Evolutionary conservation across 2,113 vertebrate species (phyloP), one percentile per base, ranked within the genome.

Genomic region (Scomber japonicus): DNA sequence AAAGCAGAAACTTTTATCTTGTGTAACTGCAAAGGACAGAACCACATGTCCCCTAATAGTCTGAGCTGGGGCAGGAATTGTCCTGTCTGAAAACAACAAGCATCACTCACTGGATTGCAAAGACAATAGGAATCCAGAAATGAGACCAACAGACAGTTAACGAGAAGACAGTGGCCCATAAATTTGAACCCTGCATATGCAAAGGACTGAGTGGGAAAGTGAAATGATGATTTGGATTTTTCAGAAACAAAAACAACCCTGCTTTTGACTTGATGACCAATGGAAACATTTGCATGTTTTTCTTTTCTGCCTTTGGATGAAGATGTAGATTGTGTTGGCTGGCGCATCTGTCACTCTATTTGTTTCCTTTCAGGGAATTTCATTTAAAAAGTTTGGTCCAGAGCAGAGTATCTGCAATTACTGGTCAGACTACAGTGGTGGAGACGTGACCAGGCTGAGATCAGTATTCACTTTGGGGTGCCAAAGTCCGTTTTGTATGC

Each of bases 21-120:
- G 21, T 45, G 19, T 53, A 63, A 57, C 53, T 31, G 49, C 30
- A 71, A 60, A 73, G 69, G 49, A 24, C 64, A 60, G 57, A 77
- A 83, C 44, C 53, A 64, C 14, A 48, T 83, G 85, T 57, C 69
- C 35, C 50, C 48, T 57, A 27, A 31, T 27, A 27, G 68, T 40
- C 46, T 65, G 6, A 40, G 35, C 35, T 9, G 6, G 35, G 40
- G 64, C 68, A 21, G 11, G 31, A 60, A 54, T 21, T 35, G 12
- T 77, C 21, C 16, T 51, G 56, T 15, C 16, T 63, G 53, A 78
- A 64, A 75, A 66, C 53, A 75, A 40, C 11, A 55, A 30, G 17
- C n/a, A 27, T 27, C 24, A 54, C 27, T 44, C 5, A 4, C 48
- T 56, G 27, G 15, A 45, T 45, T 17, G 17, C 12, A 7, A 15